These are phyloP conservation scores for Drosophila lacertosa DNA, from an alignment of 1,140 invertebrate genomes.

Conservation along the genomic window DNA sequence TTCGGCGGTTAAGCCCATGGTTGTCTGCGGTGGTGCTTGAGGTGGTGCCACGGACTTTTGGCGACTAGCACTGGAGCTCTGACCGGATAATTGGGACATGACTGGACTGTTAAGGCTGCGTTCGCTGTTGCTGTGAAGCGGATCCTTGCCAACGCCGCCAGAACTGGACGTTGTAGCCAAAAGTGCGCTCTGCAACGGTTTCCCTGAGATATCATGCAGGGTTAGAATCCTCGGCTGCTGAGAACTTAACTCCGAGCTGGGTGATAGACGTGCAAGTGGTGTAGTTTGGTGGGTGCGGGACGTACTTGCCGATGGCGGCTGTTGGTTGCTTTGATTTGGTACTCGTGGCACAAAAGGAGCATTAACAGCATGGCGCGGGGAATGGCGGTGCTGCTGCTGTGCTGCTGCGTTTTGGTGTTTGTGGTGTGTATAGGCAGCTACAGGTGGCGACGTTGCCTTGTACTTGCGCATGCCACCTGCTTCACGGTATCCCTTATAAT, in stretches of 20 bases:
- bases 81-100: constrained; percentile 94
- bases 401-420: constrained; percentile 88
- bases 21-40: constrained; percentile 86
- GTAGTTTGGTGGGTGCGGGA: constrained; percentile 92
- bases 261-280: constrained; percentile 94
- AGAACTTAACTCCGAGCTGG: constrained; percentile 95
- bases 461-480: constrained; percentile 92
- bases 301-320: constrained; percentile 85
- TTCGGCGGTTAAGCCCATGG: constrained; percentile 94
- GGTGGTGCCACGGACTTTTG: constrained; percentile 86
- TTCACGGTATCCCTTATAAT: constrained; percentile 96
- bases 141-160: constrained; percentile 92
- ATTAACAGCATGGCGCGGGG: constrained; percentile 87
- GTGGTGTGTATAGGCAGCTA: constrained; percentile 89
- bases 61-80: constrained; percentile 90
- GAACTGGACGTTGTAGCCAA: constrained; percentile 94
- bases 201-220: constrained; percentile 96
- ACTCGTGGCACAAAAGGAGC: constrained; percentile 88
- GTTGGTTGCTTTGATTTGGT: constrained; percentile 87
- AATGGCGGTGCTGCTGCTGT: constrained; percentile 89
- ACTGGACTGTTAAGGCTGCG: constrained; percentile 95
- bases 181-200: constrained; percentile 94
- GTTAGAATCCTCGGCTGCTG: constrained; percentile 96
- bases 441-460: constrained; percentile 91
- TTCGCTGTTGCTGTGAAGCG: constrained; percentile 94